Base-by-base conservation (phyloP, 1,140 invertebrate genomes). In the Goniozus legneri region DNA sequence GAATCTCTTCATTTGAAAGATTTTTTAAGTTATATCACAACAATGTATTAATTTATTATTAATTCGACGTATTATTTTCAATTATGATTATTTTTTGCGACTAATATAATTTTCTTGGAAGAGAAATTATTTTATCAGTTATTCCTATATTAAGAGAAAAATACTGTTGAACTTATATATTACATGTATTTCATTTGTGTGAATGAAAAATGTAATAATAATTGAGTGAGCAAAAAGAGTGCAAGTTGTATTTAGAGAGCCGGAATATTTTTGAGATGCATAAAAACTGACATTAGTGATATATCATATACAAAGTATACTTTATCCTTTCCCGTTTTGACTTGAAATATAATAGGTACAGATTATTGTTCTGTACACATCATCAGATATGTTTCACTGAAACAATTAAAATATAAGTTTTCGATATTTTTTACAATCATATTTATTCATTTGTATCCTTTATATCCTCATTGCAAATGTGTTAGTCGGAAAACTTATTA, bases 391-490 rank as follows among this genome's bases (percentile, higher is more conserved):
- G 35, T 60, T 65, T 56, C 57, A 62, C 40, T 54, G 54, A 62
- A 60, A 64, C 57, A 47, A 47, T 54, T 67, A 65, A 68, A 68
- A 68, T 68, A 68, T 67, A 68, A 67, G 65, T 69, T 67, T 67
- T 67, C 62, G 67, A 69, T 69, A 69, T 69, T 69, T 69, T 69
- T 69, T 67, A 67, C n/a, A n/a, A n/a, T n/a, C n/a, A n/a, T n/a
- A n/a, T n/a, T n/a, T n/a, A n/a, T n/a, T n/a, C n/a, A n/a, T n/a
- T n/a, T n/a, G n/a, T n/a, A n/a, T n/a, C n/a, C n/a, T n/a, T n/a
- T n/a, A n/a, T n/a, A n/a, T n/a, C n/a, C n/a, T n/a, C n/a, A n/a
- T n/a, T n/a, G n/a, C n/a, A 10, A 6, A 27, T 27, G 10, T 27
- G 24, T 6, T 6, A 27, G 24, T 27, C 4, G 10, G 4, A 27